Percentiles rank a stretch among this genome's conserved stretches.
These are phyloP conservation scores for Luscinia megarhynchos DNA, from an alignment of 2,797 vertebrate species.

Conservation along the genomic window DNA sequence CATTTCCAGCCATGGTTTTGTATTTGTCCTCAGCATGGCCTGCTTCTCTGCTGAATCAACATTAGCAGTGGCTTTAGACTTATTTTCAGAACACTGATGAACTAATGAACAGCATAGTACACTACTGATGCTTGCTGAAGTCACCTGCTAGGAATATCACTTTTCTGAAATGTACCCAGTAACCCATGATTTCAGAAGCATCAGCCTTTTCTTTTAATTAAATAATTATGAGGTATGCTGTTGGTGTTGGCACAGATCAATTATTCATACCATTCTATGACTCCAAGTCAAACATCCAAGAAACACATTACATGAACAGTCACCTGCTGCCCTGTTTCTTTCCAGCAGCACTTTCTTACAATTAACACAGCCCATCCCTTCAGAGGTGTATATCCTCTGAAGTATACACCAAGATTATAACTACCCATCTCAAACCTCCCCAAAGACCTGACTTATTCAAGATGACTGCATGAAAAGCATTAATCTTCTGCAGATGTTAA, in stretches of 20 bases:
- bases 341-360: neutral
- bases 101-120: neutral
- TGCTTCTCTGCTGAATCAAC: neutral
- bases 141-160: neutral
- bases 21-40: neutral
- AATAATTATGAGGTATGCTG: slow-evolving; percentile 44
- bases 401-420: neutral
- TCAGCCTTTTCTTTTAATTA: slow-evolving; percentile 10
- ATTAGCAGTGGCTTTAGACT: neutral
- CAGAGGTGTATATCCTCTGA: neutral
- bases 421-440: neutral
- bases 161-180: neutral
- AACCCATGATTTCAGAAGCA: neutral
- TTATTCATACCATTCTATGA: slow-evolving; percentile 27
- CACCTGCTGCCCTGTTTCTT: neutral
- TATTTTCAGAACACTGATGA: neutral
- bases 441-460: neutral
- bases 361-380: neutral
- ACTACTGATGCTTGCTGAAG: neutral
- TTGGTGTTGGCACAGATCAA: slow-evolving; percentile 63
- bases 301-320: neutral
- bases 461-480: neutral
- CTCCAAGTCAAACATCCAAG: slow-evolving; percentile 52
- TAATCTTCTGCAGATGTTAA: neutral
- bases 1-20: neutral